A percentile compares a stretch with the other conserved stretches of the same genome.
phyloP scores from a whole-genome alignment of 2,113 vertebrate species.

The Dryoscopus gambensis region DNA sequence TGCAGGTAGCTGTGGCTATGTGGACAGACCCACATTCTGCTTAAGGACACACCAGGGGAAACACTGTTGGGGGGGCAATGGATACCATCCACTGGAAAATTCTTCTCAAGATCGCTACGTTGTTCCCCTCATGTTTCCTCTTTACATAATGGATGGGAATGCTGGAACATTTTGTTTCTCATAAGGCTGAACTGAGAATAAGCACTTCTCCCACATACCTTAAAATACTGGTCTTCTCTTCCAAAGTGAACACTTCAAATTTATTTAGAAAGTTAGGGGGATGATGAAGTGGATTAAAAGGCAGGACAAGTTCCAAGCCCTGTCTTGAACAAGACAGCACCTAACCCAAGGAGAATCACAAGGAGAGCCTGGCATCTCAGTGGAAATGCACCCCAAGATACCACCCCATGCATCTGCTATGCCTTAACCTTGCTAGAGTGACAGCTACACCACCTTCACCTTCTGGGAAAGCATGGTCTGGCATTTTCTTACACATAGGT shows the following conservation, averaged over 20 bases:
- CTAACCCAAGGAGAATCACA: not conserved
- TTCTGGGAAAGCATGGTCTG: not conserved
- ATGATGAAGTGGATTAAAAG: not conserved
- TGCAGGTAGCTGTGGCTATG: not conserved
- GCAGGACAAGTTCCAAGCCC: not conserved
- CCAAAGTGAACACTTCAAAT: not conserved
- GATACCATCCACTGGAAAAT: not conserved
- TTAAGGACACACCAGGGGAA: not conserved
- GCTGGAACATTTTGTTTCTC: not conserved
- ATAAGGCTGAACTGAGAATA: not conserved
- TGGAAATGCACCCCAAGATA: not conserved
- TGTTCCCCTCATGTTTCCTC: not conserved
- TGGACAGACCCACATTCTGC: not conserved
- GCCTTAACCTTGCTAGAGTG: not conserved
- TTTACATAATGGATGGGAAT: not conserved
- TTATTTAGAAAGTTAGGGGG: not conserved
- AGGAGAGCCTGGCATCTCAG: not conserved
- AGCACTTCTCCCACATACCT: not conserved
- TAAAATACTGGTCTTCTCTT: not conserved
- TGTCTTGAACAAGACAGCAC: not conserved
- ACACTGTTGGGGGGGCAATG: accelerated
- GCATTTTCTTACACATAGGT: not conserved
- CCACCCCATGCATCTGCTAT: not conserved
- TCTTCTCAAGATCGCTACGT: not conserved
- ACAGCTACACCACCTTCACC: not conserved